Base-by-base conservation (phyloP, 1,140 invertebrate genomes). In the Megalopta genalis region DNA sequence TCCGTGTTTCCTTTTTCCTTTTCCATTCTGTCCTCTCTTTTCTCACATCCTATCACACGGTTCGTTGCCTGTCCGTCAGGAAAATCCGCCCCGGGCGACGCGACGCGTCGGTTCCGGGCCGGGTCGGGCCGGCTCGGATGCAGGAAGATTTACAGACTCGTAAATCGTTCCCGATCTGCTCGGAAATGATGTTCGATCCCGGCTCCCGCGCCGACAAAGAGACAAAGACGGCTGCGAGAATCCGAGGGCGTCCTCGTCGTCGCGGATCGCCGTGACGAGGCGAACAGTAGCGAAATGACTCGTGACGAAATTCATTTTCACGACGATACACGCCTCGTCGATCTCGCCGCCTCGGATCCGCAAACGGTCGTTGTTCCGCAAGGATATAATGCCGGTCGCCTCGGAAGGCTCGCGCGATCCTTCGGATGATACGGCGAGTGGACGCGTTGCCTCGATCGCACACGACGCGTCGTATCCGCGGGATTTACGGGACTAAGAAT, bases 141-240 rank as follows among this genome's bases (percentile, higher is more conserved):
- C 32, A 76, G 59, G 46, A 80, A 84, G 79, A 85, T 85, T 85
- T 81, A 85, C 72, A 70, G 73, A 78, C 79, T 81, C 83, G 78
- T 85, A 82, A 85, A 85, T 85, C 84, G 83, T 84, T 69, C 73
- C 66, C 78, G 84, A 85, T 81, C 77, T 65, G 74, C 65, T 73
- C 57, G 70, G 69, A 76, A 85, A 84, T 84, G 83, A 83, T 69
- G 83, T 76, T 84, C 83, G 82, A 84, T 84, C 77, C 62, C 46
- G 77, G 32, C 1, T 4, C 4, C 32, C 63, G 32, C 46, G 2
- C 2, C 71, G 39, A 72, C 46, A 46, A 84, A 65, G 39, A 79
- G 70, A 64, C 68, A 72, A 73, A 57, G 78, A 80, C 63, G 42
- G 32, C 32, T 32, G n/a, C n/a, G n/a, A n/a, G 39, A 18, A 37